phyloP scores from a whole-genome alignment of 2,888 invertebrate species.

The Cepaea hortensis region DNA sequence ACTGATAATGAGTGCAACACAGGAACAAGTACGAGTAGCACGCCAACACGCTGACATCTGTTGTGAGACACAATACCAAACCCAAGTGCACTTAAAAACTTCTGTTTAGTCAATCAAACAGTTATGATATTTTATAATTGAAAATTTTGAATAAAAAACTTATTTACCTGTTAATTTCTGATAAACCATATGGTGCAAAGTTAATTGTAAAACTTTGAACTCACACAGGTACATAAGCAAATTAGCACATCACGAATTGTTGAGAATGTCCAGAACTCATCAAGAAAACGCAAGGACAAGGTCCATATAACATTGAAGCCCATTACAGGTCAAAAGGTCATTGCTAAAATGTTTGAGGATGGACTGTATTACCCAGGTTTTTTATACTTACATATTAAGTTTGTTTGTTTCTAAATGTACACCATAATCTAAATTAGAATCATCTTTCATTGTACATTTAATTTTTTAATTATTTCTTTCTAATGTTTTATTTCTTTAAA shows the following conservation, averaged over 20 bases:
- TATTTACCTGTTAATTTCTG: too few species aligned
- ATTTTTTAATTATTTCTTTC: neutral
- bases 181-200: too few species aligned
- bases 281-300: constrained; percentile 25
- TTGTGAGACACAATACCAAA: too few species aligned
- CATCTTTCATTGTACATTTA: neutral
- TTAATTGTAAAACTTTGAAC: neutral
- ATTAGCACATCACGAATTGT: neutral
- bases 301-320: constrained; percentile 37
- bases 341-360: constrained; percentile 68
- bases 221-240: neutral
- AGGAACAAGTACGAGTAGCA: too few species aligned
- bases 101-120: too few species aligned
- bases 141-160: too few species aligned
- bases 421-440: neutral
- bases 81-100: too few species aligned
- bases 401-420: neutral
- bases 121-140: too few species aligned
- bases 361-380: constrained; percentile 74
- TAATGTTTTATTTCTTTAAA: neutral
- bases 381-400: neutral
- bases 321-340: constrained; percentile 68
- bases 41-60: too few species aligned
- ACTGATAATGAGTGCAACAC: too few species aligned
- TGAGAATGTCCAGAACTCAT: constrained; percentile 9